Percentiles rank a stretch among this genome's conserved stretches.
Evolutionary conservation across 2,888 invertebrate genomes (phyloP).

Genomic region (Ennomos fuscantarius): DNA sequence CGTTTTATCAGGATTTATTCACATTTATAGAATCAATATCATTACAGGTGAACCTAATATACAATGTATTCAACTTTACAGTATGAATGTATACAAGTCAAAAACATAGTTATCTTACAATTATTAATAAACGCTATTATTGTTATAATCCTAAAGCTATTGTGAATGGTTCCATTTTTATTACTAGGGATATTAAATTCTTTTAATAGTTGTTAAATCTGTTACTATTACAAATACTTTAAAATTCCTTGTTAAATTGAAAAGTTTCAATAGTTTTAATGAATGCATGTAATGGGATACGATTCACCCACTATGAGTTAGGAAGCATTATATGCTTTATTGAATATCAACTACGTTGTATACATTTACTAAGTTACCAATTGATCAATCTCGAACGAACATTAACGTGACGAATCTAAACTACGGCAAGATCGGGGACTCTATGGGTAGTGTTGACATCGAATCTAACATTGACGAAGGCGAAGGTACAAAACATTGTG

Average conservation of each 20-base stretch:
- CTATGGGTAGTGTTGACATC: slow-evolving; percentile 75
- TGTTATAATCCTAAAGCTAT: slow-evolving; percentile 82
- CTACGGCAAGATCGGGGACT: slow-evolving; percentile 72
- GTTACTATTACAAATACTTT: slow-evolving; percentile 55
- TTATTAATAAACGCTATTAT: slow-evolving; percentile 78
- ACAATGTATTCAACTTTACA: slow-evolving; percentile 78
- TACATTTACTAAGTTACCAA: slow-evolving; percentile 75
- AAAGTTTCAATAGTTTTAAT: slow-evolving; percentile 52
- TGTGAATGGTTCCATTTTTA: slow-evolving; percentile 77
- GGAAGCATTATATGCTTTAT: slow-evolving; percentile 79
- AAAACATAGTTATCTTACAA: slow-evolving; percentile 83
- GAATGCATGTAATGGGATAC: slow-evolving; percentile 62
- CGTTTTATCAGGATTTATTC: slow-evolving; percentile 79
- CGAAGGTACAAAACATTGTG: slow-evolving; percentile 65
- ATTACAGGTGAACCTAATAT: slow-evolving; percentile 79
- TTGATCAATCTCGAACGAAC: slow-evolving; percentile 75
- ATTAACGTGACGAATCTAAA: slow-evolving; percentile 76
- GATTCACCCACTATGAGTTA: slow-evolving; percentile 65
- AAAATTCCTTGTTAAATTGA: slow-evolving; percentile 52
- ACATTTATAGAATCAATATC: slow-evolving; percentile 81
- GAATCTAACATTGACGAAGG: slow-evolving; percentile 80
- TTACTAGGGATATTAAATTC: slow-evolving; percentile 63
- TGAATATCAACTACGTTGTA: slow-evolving; percentile 75
- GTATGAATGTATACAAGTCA: slow-evolving; percentile 83
- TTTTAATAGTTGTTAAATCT: slow-evolving; percentile 60